Percentiles rank a stretch among this genome's conserved stretches.
Evolutionary conservation across 2,797 vertebrate genomes (phyloP).

Genomic region (Scyliorhinus canicula): DNA sequence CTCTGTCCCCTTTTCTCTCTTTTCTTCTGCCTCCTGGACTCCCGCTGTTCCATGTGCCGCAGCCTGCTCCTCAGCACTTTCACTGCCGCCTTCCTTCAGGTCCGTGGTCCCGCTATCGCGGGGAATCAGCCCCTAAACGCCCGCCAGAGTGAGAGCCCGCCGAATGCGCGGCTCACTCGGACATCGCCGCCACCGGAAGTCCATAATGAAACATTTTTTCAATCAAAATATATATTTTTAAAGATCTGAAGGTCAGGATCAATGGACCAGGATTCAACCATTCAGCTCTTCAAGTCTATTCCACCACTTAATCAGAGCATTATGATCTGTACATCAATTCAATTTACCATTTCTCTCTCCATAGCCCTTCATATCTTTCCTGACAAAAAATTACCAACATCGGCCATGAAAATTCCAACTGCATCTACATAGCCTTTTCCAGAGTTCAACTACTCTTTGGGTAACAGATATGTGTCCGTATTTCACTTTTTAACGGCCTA

Average conservation of each 20-base stretch:
- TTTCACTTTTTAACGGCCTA: neutral
- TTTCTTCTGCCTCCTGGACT: too few species aligned
- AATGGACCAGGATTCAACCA: neutral
- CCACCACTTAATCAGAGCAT: neutral
- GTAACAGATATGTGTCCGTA: neutral
- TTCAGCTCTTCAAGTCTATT: neutral
- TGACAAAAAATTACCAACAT: neutral
- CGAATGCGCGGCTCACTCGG: too few species aligned
- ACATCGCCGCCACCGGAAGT: too few species aligned
- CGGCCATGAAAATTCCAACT: neutral
- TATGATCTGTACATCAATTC: neutral
- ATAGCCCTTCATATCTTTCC: neutral
- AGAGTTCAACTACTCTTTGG: neutral
- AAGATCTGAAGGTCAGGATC: neutral
- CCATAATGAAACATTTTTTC: too few species aligned
- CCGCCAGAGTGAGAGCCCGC: too few species aligned
- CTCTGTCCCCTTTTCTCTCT: too few species aligned
- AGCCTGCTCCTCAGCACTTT: too few species aligned
- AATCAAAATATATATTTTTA: neutral
- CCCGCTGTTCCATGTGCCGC: too few species aligned
- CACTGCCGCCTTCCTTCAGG: too few species aligned
- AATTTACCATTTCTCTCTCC: neutral
- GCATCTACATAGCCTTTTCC: neutral
- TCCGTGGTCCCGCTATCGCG: too few species aligned
- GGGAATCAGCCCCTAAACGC: too few species aligned